Evolutionary conservation across 1,140 invertebrate genomes (phyloP), one percentile per base, ranked within the genome.

Genomic region (Trachymyrmex septentrionalis): DNA sequence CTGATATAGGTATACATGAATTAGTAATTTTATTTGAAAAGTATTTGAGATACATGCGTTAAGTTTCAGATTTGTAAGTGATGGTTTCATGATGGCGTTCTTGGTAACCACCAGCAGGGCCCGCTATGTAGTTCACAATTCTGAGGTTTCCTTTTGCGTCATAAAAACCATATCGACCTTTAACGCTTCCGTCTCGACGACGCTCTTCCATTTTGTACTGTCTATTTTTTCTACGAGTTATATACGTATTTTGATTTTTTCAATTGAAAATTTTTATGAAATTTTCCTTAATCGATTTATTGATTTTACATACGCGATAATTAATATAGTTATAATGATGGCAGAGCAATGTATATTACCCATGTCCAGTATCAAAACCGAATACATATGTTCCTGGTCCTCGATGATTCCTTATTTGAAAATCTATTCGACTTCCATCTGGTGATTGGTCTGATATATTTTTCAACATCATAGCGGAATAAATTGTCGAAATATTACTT

Each of bases 381-480:
- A 98, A 98, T 93, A 98, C 97, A 93, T 98, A 99, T 67, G 97
- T 98, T 88, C 97, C 96, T 2, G 98, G 98, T 59, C 98, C 98
- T 73, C 97, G 96, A 93, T 98, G 97, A 55, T 98, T 98, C 87
- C 96, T 95, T 63, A 97, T 95, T 92, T 96, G 96, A 93, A 96
- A 96, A 85, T 96, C 95, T 77, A 96, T 92, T 76, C 96, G 91
- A 16, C 95, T 94, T 5, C 94, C 94, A 64, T 94, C 71, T 1
- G 91, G 66, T 2, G 91, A 92, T 16, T 92, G 82, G 57, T 92
- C 85, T n/a, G 14, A 63, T 67, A 14, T 12, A 6, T 24, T 67
- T 9, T 77, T 73, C 91, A 90, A 73, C 16, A 48, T 30, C 12
- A 16, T 4, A 72, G 10, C 2, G 4, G 67, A 24, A 82, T 61